Percentiles rank a stretch among this genome's conserved stretches.
Conservation (phyloP, 2,888 invertebrate genomes). For the Leptinotarsa tumamoca region DNA sequence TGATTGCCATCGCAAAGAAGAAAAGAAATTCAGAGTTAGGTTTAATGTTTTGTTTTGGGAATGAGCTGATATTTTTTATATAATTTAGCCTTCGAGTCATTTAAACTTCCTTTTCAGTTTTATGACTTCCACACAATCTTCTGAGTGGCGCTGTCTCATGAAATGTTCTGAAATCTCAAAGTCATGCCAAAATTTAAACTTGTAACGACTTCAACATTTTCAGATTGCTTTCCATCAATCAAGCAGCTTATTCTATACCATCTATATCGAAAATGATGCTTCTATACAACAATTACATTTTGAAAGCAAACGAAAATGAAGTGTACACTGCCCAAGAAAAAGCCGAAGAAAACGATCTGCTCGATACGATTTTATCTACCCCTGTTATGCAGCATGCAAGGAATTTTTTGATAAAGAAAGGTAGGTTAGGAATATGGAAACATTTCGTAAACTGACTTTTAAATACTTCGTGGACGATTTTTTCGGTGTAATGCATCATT, state of each 20-base stretch:
- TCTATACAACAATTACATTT: conserved; percentile 88
- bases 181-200: neutral
- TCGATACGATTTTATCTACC: conserved; percentile 83
- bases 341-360: conserved; percentile 82
- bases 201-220: conserved; percentile 33
- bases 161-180: neutral
- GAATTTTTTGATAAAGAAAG: conserved; percentile 74
- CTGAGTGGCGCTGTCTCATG: too few relatives aligned
- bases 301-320: conserved; percentile 80
- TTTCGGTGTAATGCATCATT: too few relatives aligned
- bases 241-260: conserved; percentile 74
- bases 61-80: too few relatives aligned
- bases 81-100: too few relatives aligned
- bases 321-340: conserved; percentile 80
- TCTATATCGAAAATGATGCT: conserved; percentile 80
- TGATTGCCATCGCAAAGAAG: too few relatives aligned
- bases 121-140: too few relatives aligned
- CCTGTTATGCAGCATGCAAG: conserved; percentile 79
- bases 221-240: conserved; percentile 77
- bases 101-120: too few relatives aligned
- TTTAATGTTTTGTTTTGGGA: too few relatives aligned
- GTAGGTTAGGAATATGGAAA: conserved; percentile 58
- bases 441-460: too few relatives aligned
- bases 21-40: too few relatives aligned
- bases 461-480: too few relatives aligned